Base-by-base conservation (phyloP, 2,888 invertebrate genomes). In the Autographa pulchrina region DNA sequence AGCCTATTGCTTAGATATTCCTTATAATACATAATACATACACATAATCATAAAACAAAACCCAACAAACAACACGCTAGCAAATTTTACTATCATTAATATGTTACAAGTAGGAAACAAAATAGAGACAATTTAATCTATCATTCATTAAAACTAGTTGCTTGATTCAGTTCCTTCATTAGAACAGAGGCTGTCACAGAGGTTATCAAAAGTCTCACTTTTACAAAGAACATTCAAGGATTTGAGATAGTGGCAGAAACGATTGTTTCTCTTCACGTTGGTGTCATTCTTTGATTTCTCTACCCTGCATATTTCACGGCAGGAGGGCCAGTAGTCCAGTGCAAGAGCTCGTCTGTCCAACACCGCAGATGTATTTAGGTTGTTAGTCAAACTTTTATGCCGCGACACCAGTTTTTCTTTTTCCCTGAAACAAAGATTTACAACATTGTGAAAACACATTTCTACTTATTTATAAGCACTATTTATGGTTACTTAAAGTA, bases 171-270 rank as follows among this genome's bases (percentile, higher is more conserved):
- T 72, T 66, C 75, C 82, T 76, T 83, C 76, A 82, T 80, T 78
- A 79, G 82, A 73, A 78, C 76, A 83, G 70, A 96, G 89, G 79
- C 95, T 94, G 68, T 92, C 88, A 81, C 96, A 94, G 66, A 96
- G 93, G 58, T 89, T 91, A 82, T 96, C 96, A 75, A 96, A 96
- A 52, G 91, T 85, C 32, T 96, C 94, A 81, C 92, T 96, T 81
- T 93, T 96, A 81, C 96, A 96, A 71, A 93, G 92, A 60, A 95
- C 88, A 85, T 95, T 96, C 70, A 96, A 89, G 63, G 96, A 96
- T 81, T 97, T 96, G n/a, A 98, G 94, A 92, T 98, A 98, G 90
- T 98, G 98, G 91, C 97, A 97, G 92, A 97, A 98, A 69, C 98
- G 96, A 86, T 97, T 98, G 75, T 97, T 97, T 74, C 98, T 96